Percentiles rank a stretch among this genome's conserved stretches.
Evolutionary conservation across 2,888 invertebrate genomes (phyloP).

Genomic region (Ennomos quercinarius): DNA sequence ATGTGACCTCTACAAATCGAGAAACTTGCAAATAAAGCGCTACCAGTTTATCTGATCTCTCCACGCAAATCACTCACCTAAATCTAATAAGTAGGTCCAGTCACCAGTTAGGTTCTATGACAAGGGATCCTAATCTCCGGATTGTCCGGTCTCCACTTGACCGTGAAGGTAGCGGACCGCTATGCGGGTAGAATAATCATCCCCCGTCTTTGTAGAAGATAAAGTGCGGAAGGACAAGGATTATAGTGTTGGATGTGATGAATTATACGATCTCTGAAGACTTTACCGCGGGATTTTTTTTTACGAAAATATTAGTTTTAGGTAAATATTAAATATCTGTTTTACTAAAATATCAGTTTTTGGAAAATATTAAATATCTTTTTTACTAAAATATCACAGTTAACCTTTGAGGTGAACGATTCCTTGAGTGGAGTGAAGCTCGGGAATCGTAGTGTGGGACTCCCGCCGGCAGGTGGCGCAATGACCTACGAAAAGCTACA

Average conservation of each 20-base stretch:
- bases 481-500: too few species aligned
- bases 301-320: too few species aligned
- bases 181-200: constrained; percentile 65
- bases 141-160: constrained; percentile 49
- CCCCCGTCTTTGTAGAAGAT: constrained; percentile 51
- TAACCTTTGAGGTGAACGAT: too few species aligned
- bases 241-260: constrained; percentile 39
- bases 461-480: too few species aligned
- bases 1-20: too few species aligned
- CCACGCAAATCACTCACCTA: constrained; percentile 12
- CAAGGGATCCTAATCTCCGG: constrained; percentile 43
- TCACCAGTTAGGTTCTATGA: constrained; percentile 33
- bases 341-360: too few species aligned
- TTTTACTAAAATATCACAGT: too few species aligned
- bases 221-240: constrained; percentile 44
- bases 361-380: too few species aligned
- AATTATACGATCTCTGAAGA: constrained; percentile 39
- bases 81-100: constrained; percentile 35
- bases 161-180: constrained; percentile 54
- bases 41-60: constrained; percentile 4
- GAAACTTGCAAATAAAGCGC: neutral
- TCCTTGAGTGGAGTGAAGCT: too few species aligned
- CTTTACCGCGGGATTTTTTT: constrained; percentile 4
- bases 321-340: too few species aligned
- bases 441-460: too few species aligned